Evolutionary conservation across 2,797 vertebrate species (phyloP), one percentile per base, ranked within the genome.

Genomic region (Schizopygopsis pylzovi): DNA sequence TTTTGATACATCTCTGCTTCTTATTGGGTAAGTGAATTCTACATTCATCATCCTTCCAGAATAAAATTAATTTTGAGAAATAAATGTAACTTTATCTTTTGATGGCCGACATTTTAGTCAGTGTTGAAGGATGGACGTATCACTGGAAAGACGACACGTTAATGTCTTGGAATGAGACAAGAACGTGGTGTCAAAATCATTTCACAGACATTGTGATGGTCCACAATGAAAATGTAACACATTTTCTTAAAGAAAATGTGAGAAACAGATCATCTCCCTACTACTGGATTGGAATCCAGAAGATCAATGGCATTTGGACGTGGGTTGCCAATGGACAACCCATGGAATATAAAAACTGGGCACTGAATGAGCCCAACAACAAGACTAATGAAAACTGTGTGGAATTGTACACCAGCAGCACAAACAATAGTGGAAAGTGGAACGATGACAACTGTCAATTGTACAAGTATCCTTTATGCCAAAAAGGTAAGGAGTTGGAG

Each of bases 251-350:
- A 67, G 2, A 39, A 3, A 0, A 5, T 1, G 28, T 87, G 6
- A 4, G 9, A 56, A 45, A 1, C 2, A 22, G 0, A 9, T 22
- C 4, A 7, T 0, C 6, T 16, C 15, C 71, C 18, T 72, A 82
- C 7, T 88, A 86, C 41, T 90, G 96, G 96, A 95, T 96, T n/a
- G 95, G 96, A 75, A 93, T 96, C 54, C 93, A 88, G n/a, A 95
- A 91, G 89, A 86, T 75, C 0, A 89, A 89, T 37, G 89, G 86
- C 20, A 70, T 22, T 0, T 96, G 96, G 96, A 95, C 79, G 20
- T 96, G 95, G 96, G 56, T 39, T 49, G 56, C 81, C 75, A 95
- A 43, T 94, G 94, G 22, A 94, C 93, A 75, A 94, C 92, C 93
- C 92, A 73, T 89, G 1, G 86, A 91, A 20, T 75, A 95, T 3